Evolutionary conservation across 2,797 vertebrate genomes (phyloP), one percentile per base, ranked within the genome.

Genomic region (Chloroceryle inda): DNA sequence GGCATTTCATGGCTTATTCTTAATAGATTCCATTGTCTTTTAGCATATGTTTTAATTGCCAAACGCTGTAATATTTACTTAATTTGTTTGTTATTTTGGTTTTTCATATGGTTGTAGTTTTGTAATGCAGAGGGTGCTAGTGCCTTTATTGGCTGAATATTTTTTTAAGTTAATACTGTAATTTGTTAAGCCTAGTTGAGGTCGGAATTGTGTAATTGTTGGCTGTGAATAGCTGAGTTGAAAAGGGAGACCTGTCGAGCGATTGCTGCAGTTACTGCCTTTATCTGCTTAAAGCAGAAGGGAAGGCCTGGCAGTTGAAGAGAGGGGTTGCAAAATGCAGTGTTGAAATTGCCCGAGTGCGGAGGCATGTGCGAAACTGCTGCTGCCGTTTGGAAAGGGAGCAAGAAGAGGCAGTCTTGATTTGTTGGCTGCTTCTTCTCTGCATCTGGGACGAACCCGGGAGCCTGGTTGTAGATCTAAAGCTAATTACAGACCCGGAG

Each of bases 231-330:
- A 13, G 50, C 64, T 31, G 15, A 38, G 13, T 61, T 53, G 50
- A 33, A 37, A 66, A 68, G 27, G 3, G 52, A 66, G 13, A 26
- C 18, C 10, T 62, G 62, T 7, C 85, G 8, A 31, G 37, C 0
- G 8, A 3, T 63, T 35, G 77, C 52, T 13, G 1, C 52, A 18
- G 33, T 42, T 61, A 3, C 21, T 21, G 23, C 4, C 2, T 77
- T 92, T 75, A 35, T 85, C 82, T 78, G 62, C 24, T 56, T 69
- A 53, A 64, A 76, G 64, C 91, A 90, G 82, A 68, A 86, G 58
- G 58, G 37, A 42, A 4, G 44, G 66, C 13, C 35, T 53, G 59
- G 50, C 20, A 40, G 61, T 24, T 62, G 42, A 55, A 77, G 56
- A 52, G 63, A 82, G 72, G 31, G 56, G 63, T 69, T 1, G 4